Evolutionary conservation across 2,797 vertebrate species (phyloP).

Genomic region (Protosalanx chinensis): DNA sequence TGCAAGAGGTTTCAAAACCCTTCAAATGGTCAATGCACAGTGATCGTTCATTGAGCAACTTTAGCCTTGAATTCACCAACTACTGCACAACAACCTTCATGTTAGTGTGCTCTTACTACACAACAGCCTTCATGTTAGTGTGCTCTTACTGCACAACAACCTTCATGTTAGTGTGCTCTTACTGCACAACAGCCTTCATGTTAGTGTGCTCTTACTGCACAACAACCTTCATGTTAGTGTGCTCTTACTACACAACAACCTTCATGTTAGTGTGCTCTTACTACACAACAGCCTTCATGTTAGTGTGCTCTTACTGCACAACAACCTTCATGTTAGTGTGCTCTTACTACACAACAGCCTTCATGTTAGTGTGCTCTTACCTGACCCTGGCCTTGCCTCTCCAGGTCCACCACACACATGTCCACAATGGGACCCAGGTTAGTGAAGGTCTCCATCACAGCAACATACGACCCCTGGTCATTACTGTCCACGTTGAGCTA

Average conservation of each 20-base stretch:
- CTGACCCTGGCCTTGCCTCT: constrained; percentile 97
- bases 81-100: background rate
- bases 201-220: constrained; percentile 67
- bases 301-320: background rate
- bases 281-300: background rate
- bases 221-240: too few species aligned
- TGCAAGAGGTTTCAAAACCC: too few species aligned
- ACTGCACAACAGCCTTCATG: background rate
- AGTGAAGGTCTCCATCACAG: constrained; percentile 98
- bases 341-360: background rate
- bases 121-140: background rate
- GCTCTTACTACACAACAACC: background rate
- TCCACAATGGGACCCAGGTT: constrained; percentile 97
- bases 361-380: constrained; percentile 61
- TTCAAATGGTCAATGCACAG: too few species aligned
- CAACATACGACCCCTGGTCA: constrained; percentile 95
- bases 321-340: background rate
- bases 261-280: constrained; percentile 15
- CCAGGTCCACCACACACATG: constrained; percentile 98
- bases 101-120: background rate
- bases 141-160: too few species aligned
- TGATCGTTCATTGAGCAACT: background rate
- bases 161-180: too few species aligned
- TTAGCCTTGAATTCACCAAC: background rate
- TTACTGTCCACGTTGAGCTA: constrained; percentile 98